Evolutionary conservation across 2,797 vertebrate genomes (phyloP), one percentile per base, ranked within the genome.

Genomic region (Clarias pachynema): DNA sequence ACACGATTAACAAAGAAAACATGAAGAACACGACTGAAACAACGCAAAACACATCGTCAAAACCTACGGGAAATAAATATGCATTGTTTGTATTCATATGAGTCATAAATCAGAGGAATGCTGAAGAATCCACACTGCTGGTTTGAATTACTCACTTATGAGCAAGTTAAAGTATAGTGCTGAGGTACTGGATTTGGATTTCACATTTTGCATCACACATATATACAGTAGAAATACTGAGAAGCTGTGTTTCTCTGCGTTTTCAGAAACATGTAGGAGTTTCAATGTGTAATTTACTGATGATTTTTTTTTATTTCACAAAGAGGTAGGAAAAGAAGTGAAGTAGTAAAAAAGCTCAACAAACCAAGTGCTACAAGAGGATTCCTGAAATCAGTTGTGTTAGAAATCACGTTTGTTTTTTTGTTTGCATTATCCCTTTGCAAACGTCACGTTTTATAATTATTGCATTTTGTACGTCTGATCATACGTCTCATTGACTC

Each of bases 341-440:
- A 68, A 83, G 88, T 79, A 90, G 91, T 44, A 44, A 92, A 89
- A 89, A 92, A 24, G 29, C 14, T 40, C 29, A 40, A 79, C 57
- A 93, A 93, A 94, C 93, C 92, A 89, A 90, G 91, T 68, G 90
- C 92, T 87, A 90, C 91, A 89, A 59, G 88, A 66, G 90, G 85
- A 88, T 90, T 89, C 90, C 92, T 92, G 89, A 91, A 94, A 92
- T 92, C 81, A 86, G 68, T 44, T 93, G 92, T 93, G 89, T 57
- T 20, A 94, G 91, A 92, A 88, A 94, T 92, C 89, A 93, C 88
- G 93, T 91, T 90, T 90, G 72, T 90, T 89, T 49, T 63, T 37
- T 37, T 37, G 4, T 37, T 65, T 79, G 63, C 53, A 79, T 81
- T 29, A 49, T 18, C 44, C 10, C 29, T 34, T 77, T 84, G 49